Evolutionary conservation across 2,888 invertebrate genomes (phyloP).

Genomic region (Hemicrepidius hirtus): DNA sequence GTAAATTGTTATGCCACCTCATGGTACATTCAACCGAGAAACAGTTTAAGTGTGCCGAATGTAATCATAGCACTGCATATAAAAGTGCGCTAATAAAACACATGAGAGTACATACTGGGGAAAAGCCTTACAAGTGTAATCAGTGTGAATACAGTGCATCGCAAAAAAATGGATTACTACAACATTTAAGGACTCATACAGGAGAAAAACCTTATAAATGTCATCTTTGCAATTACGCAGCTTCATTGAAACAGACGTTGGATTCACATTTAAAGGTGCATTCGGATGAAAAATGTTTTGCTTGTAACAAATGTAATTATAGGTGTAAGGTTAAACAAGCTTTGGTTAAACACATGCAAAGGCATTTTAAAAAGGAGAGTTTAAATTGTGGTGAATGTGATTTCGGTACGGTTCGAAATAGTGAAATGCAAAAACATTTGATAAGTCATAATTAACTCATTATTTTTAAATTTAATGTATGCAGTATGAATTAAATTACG

Average conservation of each 20-base stretch:
- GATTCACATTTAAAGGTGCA: background rate
- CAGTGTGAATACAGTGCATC: background rate
- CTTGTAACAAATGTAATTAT: background rate
- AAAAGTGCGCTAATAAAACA: background rate
- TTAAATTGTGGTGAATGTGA: no score
- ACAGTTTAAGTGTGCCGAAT: background rate
- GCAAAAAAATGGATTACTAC: background rate
- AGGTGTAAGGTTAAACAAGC: background rate
- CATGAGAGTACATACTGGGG: background rate
- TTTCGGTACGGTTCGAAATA: no score
- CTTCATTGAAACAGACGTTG: background rate
- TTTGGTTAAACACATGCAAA: slow-evolving; percentile 1
- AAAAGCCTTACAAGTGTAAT: background rate
- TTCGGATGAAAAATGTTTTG: background rate
- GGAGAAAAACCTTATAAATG: background rate
- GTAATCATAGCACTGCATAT: background rate
- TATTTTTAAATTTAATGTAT: no score
- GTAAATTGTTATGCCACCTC: no score
- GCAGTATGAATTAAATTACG: no score
- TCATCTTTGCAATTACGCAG: background rate
- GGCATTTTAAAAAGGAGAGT: background rate
- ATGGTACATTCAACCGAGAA: no score
- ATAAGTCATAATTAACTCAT: no score
- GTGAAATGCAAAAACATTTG: no score
- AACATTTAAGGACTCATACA: no score